Evolutionary conservation across 2,888 invertebrate genomes (phyloP), one percentile per base, ranked within the genome.

Genomic region (Pocota personata): DNA sequence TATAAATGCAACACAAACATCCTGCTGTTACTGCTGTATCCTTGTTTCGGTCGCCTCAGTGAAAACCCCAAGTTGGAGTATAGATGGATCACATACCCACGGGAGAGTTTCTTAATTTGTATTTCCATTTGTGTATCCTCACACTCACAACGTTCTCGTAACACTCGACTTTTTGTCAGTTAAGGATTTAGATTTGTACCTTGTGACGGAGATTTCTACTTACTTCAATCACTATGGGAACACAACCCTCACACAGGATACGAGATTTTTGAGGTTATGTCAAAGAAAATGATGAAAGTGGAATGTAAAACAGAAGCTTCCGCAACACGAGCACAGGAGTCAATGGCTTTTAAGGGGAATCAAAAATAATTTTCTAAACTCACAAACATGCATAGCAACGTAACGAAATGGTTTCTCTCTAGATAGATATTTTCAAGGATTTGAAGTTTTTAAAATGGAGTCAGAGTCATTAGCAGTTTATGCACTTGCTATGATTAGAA

Each of bases 1-100:
- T 87, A 77, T 60, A 32, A 83, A 78, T 79, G 62, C 67, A 78
- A 66, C 50, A 55, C 62, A 73, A 62, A 62, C 48, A 71, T 82
- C 48, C 35, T 48, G 16, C 50, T 71, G 35, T 32, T 46, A 40
- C 2, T 4, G 24, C 4, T 66, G 21, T 69, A 57, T 40, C 67
- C 57, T 43, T 52, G 40, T 72, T 67, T 52, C 24, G 21, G 52
- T 60, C 14, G 73, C 37, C 27, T 62, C 52, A 40, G 19, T 10
- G 27, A 14, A 43, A 10, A 37, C 10, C 10, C 27, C 37, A 57
- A 40, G 57, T 43, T 35, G 12, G 8, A 32, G 48, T 1, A 46
- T 19, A 14, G 32, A 19, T 48, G 32, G 19, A 35, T 67, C 46
- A 48, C 32, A 55, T n/a, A 24, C 60, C 58, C 60, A 80, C 67